These are phyloP conservation scores for Peromyscus californicus DNA, from an alignment of 2,113 vertebrate genomes.

Conservation along the genomic window DNA sequence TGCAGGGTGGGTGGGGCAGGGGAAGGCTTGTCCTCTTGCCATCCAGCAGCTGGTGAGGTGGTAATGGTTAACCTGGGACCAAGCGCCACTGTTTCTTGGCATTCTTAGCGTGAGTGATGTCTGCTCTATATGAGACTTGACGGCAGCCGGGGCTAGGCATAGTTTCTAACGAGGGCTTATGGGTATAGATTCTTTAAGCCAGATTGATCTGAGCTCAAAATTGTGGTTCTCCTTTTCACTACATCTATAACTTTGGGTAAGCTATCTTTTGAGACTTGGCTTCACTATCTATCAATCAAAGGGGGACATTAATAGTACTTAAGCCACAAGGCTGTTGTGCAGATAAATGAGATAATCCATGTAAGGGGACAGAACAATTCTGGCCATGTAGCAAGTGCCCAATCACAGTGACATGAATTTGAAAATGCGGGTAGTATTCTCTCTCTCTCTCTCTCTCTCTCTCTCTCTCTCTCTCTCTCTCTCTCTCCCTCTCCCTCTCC, in stretches of 20 bases:
- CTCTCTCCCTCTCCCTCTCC: background rate
- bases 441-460: background rate
- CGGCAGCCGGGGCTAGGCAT: background rate
- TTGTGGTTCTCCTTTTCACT: background rate
- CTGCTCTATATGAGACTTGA: background rate
- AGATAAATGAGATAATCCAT: background rate
- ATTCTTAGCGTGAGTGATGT: background rate
- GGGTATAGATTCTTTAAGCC: conserved; percentile 14
- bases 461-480: background rate
- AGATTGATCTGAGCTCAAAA: background rate
- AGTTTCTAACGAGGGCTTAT: conserved; percentile 22
- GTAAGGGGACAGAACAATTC: background rate
- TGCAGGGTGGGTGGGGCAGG: background rate
- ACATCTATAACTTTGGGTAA: background rate
- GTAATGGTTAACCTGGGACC: conserved; percentile 72
- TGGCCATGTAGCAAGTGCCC: background rate
- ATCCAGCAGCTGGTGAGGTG: conserved; percentile 64
- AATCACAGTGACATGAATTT: background rate
- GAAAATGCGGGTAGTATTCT: background rate
- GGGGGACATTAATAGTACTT: background rate
- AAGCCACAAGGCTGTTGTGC: fast-evolving
- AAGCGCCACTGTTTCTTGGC: conserved; percentile 17
- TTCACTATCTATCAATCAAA: conserved; percentile 32
- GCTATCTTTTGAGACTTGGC: background rate
- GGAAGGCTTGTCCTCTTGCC: conserved; percentile 27